These are phyloP conservation scores for Pararge aegeria DNA, from an alignment of 1,140 invertebrate genomes.

Conservation along the genomic window DNA sequence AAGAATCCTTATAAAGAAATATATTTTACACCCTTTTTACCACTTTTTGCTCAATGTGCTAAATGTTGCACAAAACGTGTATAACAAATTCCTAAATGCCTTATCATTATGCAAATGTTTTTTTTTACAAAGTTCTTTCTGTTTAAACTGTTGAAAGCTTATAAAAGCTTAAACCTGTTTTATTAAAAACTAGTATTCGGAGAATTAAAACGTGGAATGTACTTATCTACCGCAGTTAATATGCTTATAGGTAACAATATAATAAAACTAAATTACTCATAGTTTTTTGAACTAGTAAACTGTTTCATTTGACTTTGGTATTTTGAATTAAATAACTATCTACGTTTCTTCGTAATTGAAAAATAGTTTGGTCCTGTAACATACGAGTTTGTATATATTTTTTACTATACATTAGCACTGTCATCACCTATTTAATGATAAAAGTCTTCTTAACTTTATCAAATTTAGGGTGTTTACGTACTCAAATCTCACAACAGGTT, in stretches of 20 bases:
- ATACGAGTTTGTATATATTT: too few relatives aligned
- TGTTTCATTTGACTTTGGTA: background rate
- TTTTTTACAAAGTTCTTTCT: background rate
- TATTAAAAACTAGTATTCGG: background rate
- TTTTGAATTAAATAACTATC: conserved; percentile 1
- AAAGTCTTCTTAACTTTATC: too few relatives aligned
- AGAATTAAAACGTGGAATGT: conserved; percentile 1
- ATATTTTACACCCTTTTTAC: background rate
- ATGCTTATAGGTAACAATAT: background rate
- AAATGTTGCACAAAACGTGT: background rate
- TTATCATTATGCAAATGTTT: background rate
- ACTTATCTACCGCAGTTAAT: background rate
- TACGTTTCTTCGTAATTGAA: background rate
- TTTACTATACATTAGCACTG: too few relatives aligned
- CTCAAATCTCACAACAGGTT: too few relatives aligned
- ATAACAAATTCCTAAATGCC: background rate
- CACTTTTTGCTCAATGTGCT: background rate
- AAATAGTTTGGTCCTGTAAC: background rate
- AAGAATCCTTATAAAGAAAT: too few relatives aligned
- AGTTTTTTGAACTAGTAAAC: background rate
- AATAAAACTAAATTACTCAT: conserved; percentile 3
- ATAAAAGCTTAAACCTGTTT: background rate
- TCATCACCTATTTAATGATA: too few relatives aligned
- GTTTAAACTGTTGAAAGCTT: background rate
- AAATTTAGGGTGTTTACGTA: too few relatives aligned